These are phyloP conservation scores for Irena cyanogastra DNA, from an alignment of 2,113 vertebrate genomes.

Conservation along the genomic window DNA sequence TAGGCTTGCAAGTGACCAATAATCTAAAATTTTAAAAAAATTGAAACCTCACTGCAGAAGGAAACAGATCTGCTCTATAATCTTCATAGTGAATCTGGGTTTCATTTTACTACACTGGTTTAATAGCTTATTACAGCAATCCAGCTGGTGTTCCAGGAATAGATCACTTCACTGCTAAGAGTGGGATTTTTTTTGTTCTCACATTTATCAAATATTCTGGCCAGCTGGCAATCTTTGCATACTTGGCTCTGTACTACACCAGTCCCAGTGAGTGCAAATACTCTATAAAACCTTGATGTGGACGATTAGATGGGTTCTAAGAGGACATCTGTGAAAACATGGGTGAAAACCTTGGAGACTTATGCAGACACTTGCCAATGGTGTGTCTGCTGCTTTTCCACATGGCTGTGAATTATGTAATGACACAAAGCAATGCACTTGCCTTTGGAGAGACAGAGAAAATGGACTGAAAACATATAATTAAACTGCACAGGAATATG, in stretches of 20 bases:
- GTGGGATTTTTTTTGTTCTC: constrained; percentile 25
- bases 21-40: background rate
- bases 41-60: background rate
- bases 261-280: constrained; percentile 22
- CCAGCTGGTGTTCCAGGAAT: constrained; percentile 54
- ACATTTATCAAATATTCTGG: constrained; percentile 38
- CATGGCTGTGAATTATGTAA: constrained; percentile 16
- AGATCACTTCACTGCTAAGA: constrained; percentile 25
- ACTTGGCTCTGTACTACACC: background rate
- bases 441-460: background rate
- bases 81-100: background rate
- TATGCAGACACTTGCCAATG: background rate
- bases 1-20: background rate
- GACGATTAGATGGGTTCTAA: background rate
- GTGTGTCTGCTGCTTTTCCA: constrained; percentile 12
- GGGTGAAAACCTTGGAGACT: constrained; percentile 4
- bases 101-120: constrained; percentile 44
- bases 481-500: background rate
- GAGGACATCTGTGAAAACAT: constrained; percentile 46
- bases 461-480: background rate
- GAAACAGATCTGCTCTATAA: background rate
- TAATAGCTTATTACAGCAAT: constrained; percentile 32
- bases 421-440: background rate
- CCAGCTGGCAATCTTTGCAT: constrained; percentile 28
- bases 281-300: constrained; percentile 45